These are phyloP conservation scores for Erythrolamprus reginae DNA, from an alignment of 2,113 vertebrate species.

Conservation along the genomic window DNA sequence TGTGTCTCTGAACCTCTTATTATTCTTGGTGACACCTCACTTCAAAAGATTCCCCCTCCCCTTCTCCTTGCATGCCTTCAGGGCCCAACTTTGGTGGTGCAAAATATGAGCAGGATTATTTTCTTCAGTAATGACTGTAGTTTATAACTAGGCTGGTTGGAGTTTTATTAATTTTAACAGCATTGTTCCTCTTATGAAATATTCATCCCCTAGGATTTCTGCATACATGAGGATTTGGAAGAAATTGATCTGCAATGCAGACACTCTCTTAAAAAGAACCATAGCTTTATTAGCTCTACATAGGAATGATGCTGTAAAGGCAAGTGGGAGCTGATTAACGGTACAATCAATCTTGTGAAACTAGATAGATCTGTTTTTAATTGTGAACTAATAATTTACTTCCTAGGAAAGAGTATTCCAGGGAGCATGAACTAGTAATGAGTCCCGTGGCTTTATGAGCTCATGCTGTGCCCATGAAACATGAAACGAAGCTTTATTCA, in stretches of 20 bases:
- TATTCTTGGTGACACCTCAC: conserved; percentile 26
- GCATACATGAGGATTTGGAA: conserved; percentile 64
- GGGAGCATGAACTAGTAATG: conserved; percentile 12
- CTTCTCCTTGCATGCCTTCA: conserved; percentile 40
- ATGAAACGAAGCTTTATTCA: background rate
- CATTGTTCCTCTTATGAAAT: conserved; percentile 68
- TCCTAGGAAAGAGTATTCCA: conserved; percentile 23
- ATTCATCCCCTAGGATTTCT: conserved; percentile 67
- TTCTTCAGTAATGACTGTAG: conserved; percentile 63
- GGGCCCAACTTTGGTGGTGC: conserved; percentile 56
- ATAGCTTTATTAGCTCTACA: conserved; percentile 62
- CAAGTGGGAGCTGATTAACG: conserved; percentile 37
- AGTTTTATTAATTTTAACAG: conserved; percentile 66
- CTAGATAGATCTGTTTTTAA: conserved; percentile 55
- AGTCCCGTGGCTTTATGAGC: conserved; percentile 11
- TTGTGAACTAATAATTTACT: conserved; percentile 33
- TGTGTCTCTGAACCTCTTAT: conserved; percentile 1
- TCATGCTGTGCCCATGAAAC: conserved; percentile 8
- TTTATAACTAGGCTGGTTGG: conserved; percentile 62
- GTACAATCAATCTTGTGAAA: conserved; percentile 42
- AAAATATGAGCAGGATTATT: conserved; percentile 58
- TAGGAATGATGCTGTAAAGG: conserved; percentile 47
- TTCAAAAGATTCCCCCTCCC: conserved; percentile 40
- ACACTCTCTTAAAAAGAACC: conserved; percentile 60
- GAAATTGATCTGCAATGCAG: conserved; percentile 69